A percentile compares a stretch with the other conserved stretches of the same genome.
Conservation (phyloP, 2,113 vertebrate species). For the Chamaea fasciata region DNA sequence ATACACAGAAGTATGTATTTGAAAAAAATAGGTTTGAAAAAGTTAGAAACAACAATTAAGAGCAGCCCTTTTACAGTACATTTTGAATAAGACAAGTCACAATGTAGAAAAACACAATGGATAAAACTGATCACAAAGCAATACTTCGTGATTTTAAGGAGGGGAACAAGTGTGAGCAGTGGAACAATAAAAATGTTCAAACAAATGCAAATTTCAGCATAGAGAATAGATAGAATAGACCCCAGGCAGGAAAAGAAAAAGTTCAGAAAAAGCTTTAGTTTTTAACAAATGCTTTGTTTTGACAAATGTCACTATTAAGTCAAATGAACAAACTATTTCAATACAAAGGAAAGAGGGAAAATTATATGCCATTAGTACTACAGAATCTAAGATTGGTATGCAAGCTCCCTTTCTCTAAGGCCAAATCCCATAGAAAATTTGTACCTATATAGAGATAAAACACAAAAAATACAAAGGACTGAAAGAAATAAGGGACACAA, state of each 20-base stretch:
- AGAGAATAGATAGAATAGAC: neutral
- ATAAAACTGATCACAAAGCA: neutral
- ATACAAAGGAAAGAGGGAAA: neutral
- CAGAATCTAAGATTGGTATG: neutral
- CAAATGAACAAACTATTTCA: neutral
- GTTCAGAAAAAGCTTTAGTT: neutral
- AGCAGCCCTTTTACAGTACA: neutral
- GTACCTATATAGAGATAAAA: neutral
- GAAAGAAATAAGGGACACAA: neutral
- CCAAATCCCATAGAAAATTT: neutral
- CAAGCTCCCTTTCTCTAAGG: neutral
- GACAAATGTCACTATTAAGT: neutral
- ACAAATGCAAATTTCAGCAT: neutral
- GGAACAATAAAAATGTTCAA: neutral
- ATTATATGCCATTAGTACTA: neutral
- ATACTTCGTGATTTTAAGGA: neutral
- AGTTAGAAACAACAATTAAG: neutral
- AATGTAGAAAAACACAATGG: neutral
- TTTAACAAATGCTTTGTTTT: neutral
- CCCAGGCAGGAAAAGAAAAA: neutral
- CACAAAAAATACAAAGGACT: neutral
- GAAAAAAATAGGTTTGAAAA: neutral
- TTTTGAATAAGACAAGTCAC: neutral
- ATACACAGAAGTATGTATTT: neutral
- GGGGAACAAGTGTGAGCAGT: neutral